phyloP scores from a whole-genome alignment of 2,113 vertebrate genomes.

The Takifugu flavidus region DNA sequence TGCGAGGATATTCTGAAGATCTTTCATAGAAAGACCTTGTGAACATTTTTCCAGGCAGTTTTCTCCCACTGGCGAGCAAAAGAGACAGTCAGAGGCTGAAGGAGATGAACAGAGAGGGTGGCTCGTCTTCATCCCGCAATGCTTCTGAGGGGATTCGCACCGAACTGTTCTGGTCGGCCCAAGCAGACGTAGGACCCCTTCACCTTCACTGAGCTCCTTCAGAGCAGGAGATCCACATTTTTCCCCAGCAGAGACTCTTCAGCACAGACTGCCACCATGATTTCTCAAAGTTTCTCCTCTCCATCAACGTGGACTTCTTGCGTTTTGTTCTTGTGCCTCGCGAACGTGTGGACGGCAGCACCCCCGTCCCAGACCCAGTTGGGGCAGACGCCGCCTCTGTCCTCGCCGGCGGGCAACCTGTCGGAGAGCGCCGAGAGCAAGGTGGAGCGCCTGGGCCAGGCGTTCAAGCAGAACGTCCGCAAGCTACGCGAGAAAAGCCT shows the following conservation, averaged over 20 bases:
- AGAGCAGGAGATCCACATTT: conserved; percentile 13
- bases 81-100: conserved; percentile 28
- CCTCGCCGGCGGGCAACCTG: conserved; percentile 48
- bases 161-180: conserved; percentile 30
- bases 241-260: neutral
- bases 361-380: conserved; percentile 33
- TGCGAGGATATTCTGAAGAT: conserved; percentile 8
- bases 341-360: conserved; percentile 51
- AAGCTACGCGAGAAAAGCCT: conserved; percentile 83
- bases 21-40: conserved; percentile 19
- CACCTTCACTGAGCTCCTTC: conserved; percentile 19
- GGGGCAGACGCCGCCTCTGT: conserved; percentile 47
- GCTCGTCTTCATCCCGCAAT: conserved; percentile 42
- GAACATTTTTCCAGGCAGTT: conserved; percentile 37
- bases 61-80: conserved; percentile 15
- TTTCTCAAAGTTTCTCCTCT: conserved; percentile 41
- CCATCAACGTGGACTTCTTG: conserved; percentile 50
- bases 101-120: conserved; percentile 32
- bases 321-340: conserved; percentile 51
- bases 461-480: conserved; percentile 87
- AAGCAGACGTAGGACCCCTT: conserved; percentile 27
- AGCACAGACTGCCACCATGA: conserved; percentile 55
- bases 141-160: conserved; percentile 57
- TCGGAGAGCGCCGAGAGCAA: conserved; percentile 80
- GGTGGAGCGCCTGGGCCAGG: conserved; percentile 87